Percentiles rank a stretch among this genome's conserved stretches.
Evolutionary conservation across 1,140 invertebrate species (phyloP).

Genomic region (Drosophila nigrodunni): DNA sequence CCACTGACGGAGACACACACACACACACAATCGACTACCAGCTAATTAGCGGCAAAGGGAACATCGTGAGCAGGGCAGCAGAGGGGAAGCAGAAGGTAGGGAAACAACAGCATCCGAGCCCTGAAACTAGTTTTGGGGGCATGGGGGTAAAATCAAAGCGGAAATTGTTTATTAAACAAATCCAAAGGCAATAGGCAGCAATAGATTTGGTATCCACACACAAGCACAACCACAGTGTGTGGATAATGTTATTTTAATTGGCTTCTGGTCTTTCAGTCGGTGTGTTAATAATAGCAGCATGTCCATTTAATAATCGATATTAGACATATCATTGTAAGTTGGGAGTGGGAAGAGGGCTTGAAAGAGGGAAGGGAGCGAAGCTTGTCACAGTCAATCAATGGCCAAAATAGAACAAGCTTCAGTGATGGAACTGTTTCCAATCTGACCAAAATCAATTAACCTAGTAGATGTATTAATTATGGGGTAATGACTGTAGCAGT

Average conservation of each 20-base stretch:
- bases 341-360: not conserved
- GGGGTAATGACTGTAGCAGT: not conserved
- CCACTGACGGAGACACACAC: slow-evolving; percentile 1
- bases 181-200: slow-evolving; percentile 46
- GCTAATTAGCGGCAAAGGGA: slow-evolving; percentile 47
- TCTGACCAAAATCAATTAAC: not conserved
- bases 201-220: slow-evolving; percentile 8
- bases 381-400: not conserved
- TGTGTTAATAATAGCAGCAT: slow-evolving; percentile 42
- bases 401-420: not conserved
- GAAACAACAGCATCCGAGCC: slow-evolving; percentile 20
- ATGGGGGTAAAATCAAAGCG: slow-evolving; percentile 61
- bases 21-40: slow-evolving; percentile 6
- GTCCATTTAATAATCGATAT: slow-evolving; percentile 31
- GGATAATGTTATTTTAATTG: slow-evolving; percentile 74
- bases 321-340: slow-evolving; percentile 12
- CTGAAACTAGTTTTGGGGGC: slow-evolving; percentile 5
- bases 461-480: not conserved
- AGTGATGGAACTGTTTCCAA: not conserved
- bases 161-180: slow-evolving; percentile 80
- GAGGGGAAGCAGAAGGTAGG: not conserved
- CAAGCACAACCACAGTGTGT: slow-evolving; percentile 27
- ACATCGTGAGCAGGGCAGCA: not conserved
- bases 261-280: slow-evolving; percentile 51
- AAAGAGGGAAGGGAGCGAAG: not conserved